Evolutionary conservation across 2,888 invertebrate species (phyloP).

Genomic region (Oscheius sp.): DNA sequence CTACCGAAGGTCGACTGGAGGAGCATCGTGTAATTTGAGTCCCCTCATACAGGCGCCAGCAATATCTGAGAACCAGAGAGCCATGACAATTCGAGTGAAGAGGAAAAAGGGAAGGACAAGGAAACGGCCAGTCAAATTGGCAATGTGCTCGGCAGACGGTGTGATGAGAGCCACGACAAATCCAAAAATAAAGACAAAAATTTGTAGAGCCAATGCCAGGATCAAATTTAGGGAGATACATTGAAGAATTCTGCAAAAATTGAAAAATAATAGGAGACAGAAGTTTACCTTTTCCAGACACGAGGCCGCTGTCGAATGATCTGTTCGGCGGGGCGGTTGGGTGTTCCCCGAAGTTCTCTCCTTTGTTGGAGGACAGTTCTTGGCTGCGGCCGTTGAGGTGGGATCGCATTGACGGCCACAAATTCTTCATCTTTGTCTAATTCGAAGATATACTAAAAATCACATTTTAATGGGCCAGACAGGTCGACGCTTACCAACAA

Average conservation of each 20-base stretch:
- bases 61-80: constrained; percentile 68
- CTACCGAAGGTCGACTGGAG: constrained; percentile 43
- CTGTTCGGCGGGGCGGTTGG: constrained; percentile 36
- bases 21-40: constrained; percentile 43
- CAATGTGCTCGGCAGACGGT: constrained; percentile 29
- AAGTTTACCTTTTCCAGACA: constrained; percentile 42
- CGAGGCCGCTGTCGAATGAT: constrained; percentile 39
- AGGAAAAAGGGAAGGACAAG: constrained; percentile 54
- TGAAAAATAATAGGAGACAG: not conserved
- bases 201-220: constrained; percentile 34
- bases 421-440: constrained; percentile 46
- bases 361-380: constrained; percentile 32
- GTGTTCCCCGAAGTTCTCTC: constrained; percentile 14
- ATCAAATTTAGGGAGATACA: constrained; percentile 50
- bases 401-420: constrained; percentile 34
- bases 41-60: constrained; percentile 57
- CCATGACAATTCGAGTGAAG: constrained; percentile 55
- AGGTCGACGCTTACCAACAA: constrained; percentile 29
- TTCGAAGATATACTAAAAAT: constrained; percentile 44
- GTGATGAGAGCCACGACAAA: constrained; percentile 42
- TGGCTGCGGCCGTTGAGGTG: constrained; percentile 9
- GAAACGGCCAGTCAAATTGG: constrained; percentile 22
- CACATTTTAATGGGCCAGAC: not conserved
- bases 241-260: constrained; percentile 47
- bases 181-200: constrained; percentile 42